Evolutionary conservation across 2,888 invertebrate species (phyloP).

Genomic region (Miltochrista miniata): DNA sequence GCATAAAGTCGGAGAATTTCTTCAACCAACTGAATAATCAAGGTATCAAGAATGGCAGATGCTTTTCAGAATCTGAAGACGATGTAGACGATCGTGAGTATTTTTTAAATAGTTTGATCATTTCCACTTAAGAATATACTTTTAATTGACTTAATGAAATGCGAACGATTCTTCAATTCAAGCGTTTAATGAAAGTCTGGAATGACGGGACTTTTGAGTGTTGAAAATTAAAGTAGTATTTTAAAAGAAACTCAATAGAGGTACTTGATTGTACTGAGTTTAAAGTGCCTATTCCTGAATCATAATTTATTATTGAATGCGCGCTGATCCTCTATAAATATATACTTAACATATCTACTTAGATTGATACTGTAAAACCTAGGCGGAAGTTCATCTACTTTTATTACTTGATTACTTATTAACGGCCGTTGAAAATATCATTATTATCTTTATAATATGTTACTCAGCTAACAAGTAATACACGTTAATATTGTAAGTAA

Average conservation of each 20-base stretch:
- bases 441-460: not conserved
- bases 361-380: not conserved
- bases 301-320: too few relatives aligned
- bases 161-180: too few relatives aligned
- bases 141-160: too few relatives aligned
- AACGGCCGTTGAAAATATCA: not conserved
- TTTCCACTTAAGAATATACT: not conserved
- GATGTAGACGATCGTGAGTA: constrained; percentile 73
- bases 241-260: too few relatives aligned
- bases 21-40: constrained; percentile 70
- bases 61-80: constrained; percentile 73
- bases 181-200: too few relatives aligned
- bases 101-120: not conserved
- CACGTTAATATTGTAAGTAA: not conserved
- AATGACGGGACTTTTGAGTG: too few relatives aligned
- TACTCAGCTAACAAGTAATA: not conserved
- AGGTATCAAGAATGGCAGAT: constrained; percentile 64
- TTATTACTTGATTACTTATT: not conserved
- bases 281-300: too few relatives aligned
- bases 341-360: too few relatives aligned
- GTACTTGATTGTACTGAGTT: too few relatives aligned
- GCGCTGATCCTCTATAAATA: too few relatives aligned
- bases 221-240: too few relatives aligned
- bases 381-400: not conserved
- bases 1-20: constrained; percentile 75